Evolutionary conservation across 2,888 invertebrate genomes (phyloP).

Genomic region (Anthrax anthrax): DNA sequence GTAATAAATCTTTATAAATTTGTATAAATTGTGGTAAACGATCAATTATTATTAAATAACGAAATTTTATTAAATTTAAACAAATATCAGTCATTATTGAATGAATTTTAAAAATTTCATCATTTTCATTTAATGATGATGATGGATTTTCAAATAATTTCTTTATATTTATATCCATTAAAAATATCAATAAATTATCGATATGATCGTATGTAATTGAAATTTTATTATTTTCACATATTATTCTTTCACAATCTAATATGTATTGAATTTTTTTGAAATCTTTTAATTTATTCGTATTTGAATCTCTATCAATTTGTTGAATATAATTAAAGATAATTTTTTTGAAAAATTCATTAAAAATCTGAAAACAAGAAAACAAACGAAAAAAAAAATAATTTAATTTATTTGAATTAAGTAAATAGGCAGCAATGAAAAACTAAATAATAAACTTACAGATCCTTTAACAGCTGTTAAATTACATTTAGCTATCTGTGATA

Average conservation of each 20-base stretch:
- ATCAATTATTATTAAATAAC: slow-evolving; percentile 22
- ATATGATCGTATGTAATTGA: slow-evolving; percentile 25
- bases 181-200: slow-evolving; percentile 24
- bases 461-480: slow-evolving; percentile 26
- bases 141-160: slow-evolving; percentile 18
- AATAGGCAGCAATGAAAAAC: neutral
- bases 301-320: slow-evolving; percentile 16
- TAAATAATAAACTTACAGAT: slow-evolving; percentile 20
- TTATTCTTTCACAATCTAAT: slow-evolving; percentile 21
- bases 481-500: slow-evolving; percentile 24
- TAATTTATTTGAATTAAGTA: neutral
- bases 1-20: slow-evolving; percentile 26
- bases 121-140: slow-evolving; percentile 15
- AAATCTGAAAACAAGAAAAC: slow-evolving; percentile 20
- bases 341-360: slow-evolving; percentile 29
- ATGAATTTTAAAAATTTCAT: neutral
- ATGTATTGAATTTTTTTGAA: slow-evolving; percentile 17
- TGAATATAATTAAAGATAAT: slow-evolving; percentile 20
- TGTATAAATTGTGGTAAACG: slow-evolving; percentile 27
- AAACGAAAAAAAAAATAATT: neutral
- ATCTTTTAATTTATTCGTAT: slow-evolving; percentile 10
- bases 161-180: slow-evolving; percentile 27
- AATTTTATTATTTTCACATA: slow-evolving; percentile 22
- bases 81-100: slow-evolving; percentile 23
- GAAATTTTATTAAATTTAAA: slow-evolving; percentile 20